Percentiles rank a stretch among this genome's conserved stretches.
These are phyloP conservation scores for Epinephelus lanceolatus DNA, from an alignment of 2,113 vertebrate genomes.

Conservation along the genomic window DNA sequence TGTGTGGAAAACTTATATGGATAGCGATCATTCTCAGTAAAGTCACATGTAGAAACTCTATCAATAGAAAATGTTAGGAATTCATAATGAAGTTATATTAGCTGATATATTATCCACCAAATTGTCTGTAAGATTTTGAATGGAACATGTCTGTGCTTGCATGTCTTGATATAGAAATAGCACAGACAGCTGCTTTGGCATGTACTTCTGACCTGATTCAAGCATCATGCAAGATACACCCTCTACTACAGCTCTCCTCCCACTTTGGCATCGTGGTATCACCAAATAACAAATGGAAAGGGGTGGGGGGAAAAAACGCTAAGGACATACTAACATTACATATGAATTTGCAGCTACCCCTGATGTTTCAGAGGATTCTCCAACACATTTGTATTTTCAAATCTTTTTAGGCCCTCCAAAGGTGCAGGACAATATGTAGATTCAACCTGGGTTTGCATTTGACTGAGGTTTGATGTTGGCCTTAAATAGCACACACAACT, in stretches of 20 bases:
- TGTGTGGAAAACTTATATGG: not conserved
- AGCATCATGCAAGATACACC: not conserved
- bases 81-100: not conserved
- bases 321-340: not conserved
- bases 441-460: not conserved
- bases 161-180: not conserved
- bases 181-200: not conserved
- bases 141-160: conserved; percentile 2
- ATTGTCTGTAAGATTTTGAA: not conserved
- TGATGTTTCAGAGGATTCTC: not conserved
- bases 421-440: not conserved
- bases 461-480: not conserved
- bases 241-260: not conserved
- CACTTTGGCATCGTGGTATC: not conserved
- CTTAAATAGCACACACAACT: not conserved
- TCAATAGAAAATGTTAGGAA: not conserved
- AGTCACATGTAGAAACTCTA: not conserved
- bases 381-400: not conserved
- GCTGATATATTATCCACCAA: not conserved
- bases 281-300: not conserved
- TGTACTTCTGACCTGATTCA: not conserved
- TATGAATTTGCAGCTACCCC: not conserved
- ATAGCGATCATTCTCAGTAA: not conserved
- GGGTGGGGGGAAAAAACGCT: not conserved
- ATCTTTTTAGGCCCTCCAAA: not conserved